Evolutionary conservation across 2,888 invertebrate genomes (phyloP).

Genomic region (Stenolophus ochropezus): DNA sequence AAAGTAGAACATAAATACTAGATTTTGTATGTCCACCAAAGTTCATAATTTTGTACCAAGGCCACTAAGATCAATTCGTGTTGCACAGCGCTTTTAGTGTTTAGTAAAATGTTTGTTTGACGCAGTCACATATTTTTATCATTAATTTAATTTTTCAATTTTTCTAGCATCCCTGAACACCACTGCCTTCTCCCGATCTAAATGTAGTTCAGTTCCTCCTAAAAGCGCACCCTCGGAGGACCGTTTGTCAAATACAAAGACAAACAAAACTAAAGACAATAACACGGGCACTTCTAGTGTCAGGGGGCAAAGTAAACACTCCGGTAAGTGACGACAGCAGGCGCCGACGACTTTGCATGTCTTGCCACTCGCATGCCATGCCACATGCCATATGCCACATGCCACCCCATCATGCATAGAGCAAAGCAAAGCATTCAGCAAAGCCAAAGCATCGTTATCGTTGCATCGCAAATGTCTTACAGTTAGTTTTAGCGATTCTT

Average conservation of each 20-base stretch:
- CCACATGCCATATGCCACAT: constrained; percentile 12
- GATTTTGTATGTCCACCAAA: constrained; percentile 29
- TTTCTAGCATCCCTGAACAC: constrained; percentile 86
- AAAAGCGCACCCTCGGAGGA: constrained; percentile 71
- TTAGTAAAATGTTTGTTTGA: constrained; percentile 42
- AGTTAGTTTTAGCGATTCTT: constrained; percentile 53
- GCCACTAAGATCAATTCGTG: constrained; percentile 31
- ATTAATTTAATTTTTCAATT: constrained; percentile 69
- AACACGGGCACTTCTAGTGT: constrained; percentile 50
- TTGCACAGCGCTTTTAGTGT: constrained; percentile 42
- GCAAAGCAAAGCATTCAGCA: constrained; percentile 7
- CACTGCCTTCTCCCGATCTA: constrained; percentile 83
- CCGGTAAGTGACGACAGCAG: constrained; percentile 45
- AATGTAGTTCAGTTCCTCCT: constrained; percentile 78
- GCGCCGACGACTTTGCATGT: neutral
- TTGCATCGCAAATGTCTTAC: constrained; percentile 33
- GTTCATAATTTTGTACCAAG: constrained; percentile 14
- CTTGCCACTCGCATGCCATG: constrained; percentile 2
- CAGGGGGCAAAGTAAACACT: constrained; percentile 47
- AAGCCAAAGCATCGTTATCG: constrained; percentile 16
- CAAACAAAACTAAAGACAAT: constrained; percentile 68
- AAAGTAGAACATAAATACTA: constrained; percentile 1
- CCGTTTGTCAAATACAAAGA: constrained; percentile 71
- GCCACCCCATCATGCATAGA: constrained; percentile 8
- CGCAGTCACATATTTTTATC: constrained; percentile 57